Conservation (phyloP, 2,113 vertebrate genomes). For the Orthonyx spaldingii region DNA sequence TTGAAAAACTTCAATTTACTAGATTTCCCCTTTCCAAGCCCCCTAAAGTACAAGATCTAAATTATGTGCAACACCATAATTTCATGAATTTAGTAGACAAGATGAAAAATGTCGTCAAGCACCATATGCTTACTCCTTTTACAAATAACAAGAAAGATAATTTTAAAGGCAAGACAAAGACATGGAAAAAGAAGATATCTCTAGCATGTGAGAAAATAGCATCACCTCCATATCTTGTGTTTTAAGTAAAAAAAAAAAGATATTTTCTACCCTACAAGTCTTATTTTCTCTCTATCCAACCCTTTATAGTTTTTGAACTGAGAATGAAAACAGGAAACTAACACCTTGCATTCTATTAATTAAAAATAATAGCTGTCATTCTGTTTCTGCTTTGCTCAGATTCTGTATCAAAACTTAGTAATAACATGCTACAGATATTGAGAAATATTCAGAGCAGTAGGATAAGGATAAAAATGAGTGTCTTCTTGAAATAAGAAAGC, state of each 20-base stretch:
- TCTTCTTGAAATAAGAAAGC: not conserved
- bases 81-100: not conserved
- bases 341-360: not conserved
- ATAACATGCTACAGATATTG: not conserved
- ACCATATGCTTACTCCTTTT: not conserved
- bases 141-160: not conserved
- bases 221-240: not conserved
- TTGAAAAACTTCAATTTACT: not conserved
- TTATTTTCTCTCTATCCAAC: not conserved
- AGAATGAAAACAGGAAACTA: not conserved
- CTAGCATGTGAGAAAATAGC: not conserved
- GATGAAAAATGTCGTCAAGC: not conserved
- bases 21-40: fast-evolving
- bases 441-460: not conserved
- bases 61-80: not conserved
- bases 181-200: not conserved
- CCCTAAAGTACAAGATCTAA: not conserved
- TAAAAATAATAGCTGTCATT: not conserved
- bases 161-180: not conserved
- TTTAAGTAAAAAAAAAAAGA: not conserved
- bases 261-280: not conserved
- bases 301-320: not conserved
- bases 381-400: not conserved
- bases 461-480: not conserved
- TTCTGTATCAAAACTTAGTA: not conserved